Conservation (phyloP, 2,888 invertebrate species). For the Orchesella flavescens region DNA sequence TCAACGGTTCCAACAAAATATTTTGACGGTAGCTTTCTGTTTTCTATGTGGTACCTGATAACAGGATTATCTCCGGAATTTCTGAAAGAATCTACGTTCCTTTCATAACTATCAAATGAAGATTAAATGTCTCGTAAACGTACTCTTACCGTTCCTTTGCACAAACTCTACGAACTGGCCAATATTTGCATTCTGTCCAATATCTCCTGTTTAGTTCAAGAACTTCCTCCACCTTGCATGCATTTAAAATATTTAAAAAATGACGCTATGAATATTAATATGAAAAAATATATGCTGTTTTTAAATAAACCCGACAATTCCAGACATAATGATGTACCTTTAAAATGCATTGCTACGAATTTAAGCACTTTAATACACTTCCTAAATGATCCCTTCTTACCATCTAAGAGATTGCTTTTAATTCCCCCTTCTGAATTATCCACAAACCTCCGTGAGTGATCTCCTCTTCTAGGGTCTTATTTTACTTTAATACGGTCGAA, state of each 20-base stretch:
- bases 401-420: no score
- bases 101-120: conserved; percentile 73
- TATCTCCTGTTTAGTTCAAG: conserved; percentile 74
- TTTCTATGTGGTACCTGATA: conserved; percentile 75
- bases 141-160: conserved; percentile 74
- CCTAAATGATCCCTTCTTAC: no score
- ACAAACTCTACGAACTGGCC: conserved; percentile 74
- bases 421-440: no score
- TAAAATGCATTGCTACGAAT: no score
- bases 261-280: background rate
- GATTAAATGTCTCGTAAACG: background rate
- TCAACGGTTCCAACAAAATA: conserved; percentile 75
- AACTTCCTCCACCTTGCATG: conserved; percentile 75
- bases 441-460: no score
- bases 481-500: no score
- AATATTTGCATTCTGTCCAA: conserved; percentile 75
- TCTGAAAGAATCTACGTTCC: conserved; percentile 65
- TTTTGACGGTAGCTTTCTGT: conserved; percentile 74
- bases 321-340: no score
- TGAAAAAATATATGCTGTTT: no score
- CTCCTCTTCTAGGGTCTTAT: no score
- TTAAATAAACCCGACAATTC: no score
- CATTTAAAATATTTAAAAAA: conserved; percentile 74
- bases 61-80: conserved; percentile 72
- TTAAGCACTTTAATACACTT: no score